Percentiles rank a stretch among this genome's conserved stretches.
phyloP scores from a whole-genome alignment of 2,888 invertebrate species.

The Dione vanillae region DNA sequence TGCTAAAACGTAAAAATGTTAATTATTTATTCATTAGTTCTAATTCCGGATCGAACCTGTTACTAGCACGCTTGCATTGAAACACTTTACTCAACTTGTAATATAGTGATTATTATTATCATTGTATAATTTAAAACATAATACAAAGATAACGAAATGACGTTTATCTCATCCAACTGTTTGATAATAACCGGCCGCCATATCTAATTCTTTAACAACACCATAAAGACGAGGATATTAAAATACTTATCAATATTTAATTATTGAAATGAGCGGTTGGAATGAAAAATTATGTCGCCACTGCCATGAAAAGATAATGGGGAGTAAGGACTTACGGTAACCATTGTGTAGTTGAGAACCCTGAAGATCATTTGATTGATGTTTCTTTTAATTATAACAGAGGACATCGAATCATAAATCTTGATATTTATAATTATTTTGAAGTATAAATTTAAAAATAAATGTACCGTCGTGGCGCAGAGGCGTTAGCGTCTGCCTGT shows the following conservation, averaged over 20 bases:
- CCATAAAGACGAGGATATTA: conserved; percentile 1
- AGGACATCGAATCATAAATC: conserved; percentile 72
- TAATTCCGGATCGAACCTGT: too few species aligned
- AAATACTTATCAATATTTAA: conserved; percentile 28
- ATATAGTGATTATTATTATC: not conserved
- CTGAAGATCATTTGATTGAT: conserved; percentile 62
- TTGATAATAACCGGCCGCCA: not conserved
- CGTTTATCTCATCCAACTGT: not conserved
- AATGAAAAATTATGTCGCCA: conserved; percentile 14
- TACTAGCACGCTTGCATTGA: too few species aligned
- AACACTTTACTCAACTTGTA: too few species aligned
- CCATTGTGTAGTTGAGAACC: conserved; percentile 27
- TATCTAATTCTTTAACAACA: conserved; percentile 3
- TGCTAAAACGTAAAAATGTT: too few species aligned
- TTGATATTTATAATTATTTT: conserved; percentile 50
- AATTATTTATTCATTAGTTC: too few species aligned
- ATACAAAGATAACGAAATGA: not conserved
- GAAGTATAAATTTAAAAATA: too few species aligned
- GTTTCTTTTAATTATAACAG: conserved; percentile 72
- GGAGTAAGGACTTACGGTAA: conserved; percentile 22
- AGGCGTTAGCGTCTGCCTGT: too few species aligned
- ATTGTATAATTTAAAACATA: not conserved
- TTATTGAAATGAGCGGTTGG: conserved; percentile 20
- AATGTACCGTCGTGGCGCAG: too few species aligned
- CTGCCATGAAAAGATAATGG: conserved; percentile 19